Conservation (phyloP, 2,888 invertebrate genomes). For the Tiphia femorata region DNA sequence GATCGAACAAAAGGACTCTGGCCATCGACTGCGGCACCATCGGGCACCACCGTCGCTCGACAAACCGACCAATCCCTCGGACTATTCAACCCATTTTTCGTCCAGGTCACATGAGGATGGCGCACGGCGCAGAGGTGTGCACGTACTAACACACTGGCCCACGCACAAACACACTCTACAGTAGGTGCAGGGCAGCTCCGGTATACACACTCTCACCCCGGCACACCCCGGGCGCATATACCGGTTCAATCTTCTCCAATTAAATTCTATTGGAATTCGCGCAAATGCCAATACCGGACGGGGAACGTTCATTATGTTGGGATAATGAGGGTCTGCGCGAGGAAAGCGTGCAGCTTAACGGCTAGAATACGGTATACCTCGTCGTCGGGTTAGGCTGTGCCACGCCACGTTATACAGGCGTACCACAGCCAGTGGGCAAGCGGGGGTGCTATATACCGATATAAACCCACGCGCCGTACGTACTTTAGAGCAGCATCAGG, state of each 20-base stretch:
- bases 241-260: conserved; percentile 62
- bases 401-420: conserved; percentile 1
- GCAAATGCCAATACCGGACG: conserved; percentile 65
- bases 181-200: no score
- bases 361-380: conserved; percentile 24
- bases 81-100: conserved; percentile 30
- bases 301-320: conserved; percentile 61
- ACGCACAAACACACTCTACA: no score
- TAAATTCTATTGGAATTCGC: conserved; percentile 67
- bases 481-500: neutral
- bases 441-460: neutral
- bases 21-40: no score
- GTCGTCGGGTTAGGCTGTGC: conserved; percentile 7
- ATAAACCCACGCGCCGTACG: neutral
- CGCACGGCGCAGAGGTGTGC: conserved; percentile 3
- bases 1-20: no score
- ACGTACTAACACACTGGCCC: conserved; percentile 10
- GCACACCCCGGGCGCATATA: conserved; percentile 32
- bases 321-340: conserved; percentile 60
- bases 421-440: neutral
- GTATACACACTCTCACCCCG: no score
- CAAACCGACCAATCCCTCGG: neutral
- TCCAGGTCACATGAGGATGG: conserved; percentile 8
- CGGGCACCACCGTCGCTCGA: no score
- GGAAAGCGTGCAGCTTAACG: conserved; percentile 55